phyloP scores from a whole-genome alignment of 2,113 vertebrate genomes.

The Cryptoleucopteryx plumbea region DNA sequence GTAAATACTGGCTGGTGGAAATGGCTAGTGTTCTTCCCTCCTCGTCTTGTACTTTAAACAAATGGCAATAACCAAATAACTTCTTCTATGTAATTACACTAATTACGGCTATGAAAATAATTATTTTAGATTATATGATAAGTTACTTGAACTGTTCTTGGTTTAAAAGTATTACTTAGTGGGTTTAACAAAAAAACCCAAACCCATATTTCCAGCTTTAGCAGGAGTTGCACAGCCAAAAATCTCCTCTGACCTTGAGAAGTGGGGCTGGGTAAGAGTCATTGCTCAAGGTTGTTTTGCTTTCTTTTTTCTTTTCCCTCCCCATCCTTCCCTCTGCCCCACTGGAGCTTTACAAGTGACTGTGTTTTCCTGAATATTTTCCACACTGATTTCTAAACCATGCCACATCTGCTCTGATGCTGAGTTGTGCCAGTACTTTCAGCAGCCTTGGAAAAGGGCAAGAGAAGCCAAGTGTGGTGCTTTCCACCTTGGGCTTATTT shows the following conservation, averaged over 20 bases:
- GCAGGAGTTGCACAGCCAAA: not conserved
- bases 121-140: not conserved
- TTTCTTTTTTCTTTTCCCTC: not conserved
- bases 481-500: not conserved
- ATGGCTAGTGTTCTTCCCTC: not conserved
- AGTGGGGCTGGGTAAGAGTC: not conserved
- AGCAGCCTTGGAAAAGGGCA: not conserved
- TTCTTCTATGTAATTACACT: not conserved
- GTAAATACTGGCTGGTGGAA: not conserved
- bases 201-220: not conserved
- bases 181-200: not conserved
- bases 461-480: not conserved
- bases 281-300: not conserved
- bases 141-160: not conserved
- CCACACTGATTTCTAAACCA: rapidly evolving
- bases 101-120: not conserved
- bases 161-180: not conserved
- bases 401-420: rapidly evolving
- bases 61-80: not conserved
- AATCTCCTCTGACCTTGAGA: too few species aligned
- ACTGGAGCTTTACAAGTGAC: not conserved
- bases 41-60: not conserved
- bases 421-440: not conserved
- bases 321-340: too few species aligned
- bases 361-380: not conserved